Conservation (phyloP, 2,113 vertebrate species). For the Trematomus loennbergii region DNA sequence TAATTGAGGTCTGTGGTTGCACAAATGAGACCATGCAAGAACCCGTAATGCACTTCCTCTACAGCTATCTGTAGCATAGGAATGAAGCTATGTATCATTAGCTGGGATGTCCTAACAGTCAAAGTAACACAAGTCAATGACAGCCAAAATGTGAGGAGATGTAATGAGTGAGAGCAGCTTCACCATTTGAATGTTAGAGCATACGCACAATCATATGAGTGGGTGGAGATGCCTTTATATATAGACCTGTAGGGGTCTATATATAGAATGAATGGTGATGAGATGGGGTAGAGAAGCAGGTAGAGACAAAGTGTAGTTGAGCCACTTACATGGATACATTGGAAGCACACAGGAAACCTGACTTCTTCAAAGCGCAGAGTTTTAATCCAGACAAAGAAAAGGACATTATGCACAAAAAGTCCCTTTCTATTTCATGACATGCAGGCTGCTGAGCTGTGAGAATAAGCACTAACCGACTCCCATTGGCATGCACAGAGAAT, state of each 20-base stretch:
- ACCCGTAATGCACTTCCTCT: constrained; percentile 18
- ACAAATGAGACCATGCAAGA: constrained; percentile 21
- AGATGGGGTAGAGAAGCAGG: constrained; percentile 66
- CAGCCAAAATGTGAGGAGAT: constrained; percentile 29
- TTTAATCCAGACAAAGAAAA: constrained; percentile 81
- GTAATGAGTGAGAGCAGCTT: constrained; percentile 11
- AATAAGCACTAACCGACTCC: constrained; percentile 7
- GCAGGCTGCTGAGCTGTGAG: constrained; percentile 47
- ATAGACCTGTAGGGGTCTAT: constrained; percentile 62
- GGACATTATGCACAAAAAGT: constrained; percentile 65
- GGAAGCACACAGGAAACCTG: constrained; percentile 72
- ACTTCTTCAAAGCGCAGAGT: constrained; percentile 83
- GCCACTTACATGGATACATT: constrained; percentile 80
- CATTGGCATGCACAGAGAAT: constrained; percentile 60
- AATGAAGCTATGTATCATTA: not conserved
- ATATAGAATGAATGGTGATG: constrained; percentile 57
- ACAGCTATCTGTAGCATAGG: constrained; percentile 10
- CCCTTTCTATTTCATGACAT: constrained; percentile 55
- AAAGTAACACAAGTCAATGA: constrained; percentile 19
- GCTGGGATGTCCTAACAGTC: not conserved
- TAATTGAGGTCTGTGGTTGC: not conserved
- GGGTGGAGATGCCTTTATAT: constrained; percentile 58
- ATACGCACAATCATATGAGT: constrained; percentile 42
- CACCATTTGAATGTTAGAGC: constrained; percentile 17
- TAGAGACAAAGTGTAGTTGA: constrained; percentile 71